These are phyloP conservation scores for Gobiocypris rarus DNA, from an alignment of 2,113 vertebrate genomes.

Conservation along the genomic window DNA sequence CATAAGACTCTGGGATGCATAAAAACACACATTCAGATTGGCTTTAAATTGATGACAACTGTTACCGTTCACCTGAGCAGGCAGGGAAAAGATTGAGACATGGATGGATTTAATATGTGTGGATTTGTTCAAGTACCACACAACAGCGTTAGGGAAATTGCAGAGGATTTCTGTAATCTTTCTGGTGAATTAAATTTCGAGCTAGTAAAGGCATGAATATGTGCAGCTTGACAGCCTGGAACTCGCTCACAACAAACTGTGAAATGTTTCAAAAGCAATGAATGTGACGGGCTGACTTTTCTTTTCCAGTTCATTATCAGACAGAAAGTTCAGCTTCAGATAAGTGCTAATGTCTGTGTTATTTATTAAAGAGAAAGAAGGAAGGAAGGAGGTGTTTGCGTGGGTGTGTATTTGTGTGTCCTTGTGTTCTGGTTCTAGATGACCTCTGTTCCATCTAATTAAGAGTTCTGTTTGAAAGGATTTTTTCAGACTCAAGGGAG, in stretches of 20 bases:
- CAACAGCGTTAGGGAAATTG: constrained; percentile 52
- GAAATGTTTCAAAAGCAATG: constrained; percentile 38
- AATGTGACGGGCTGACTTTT: background rate
- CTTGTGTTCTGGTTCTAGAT: constrained; percentile 21
- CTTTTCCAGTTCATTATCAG: constrained; percentile 21
- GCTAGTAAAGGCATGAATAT: constrained; percentile 39
- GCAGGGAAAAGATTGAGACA: constrained; percentile 43
- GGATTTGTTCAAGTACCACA: constrained; percentile 56
- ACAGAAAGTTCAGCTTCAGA: constrained; percentile 38
- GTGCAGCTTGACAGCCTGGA: constrained; percentile 19
- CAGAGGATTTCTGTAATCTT: constrained; percentile 58
- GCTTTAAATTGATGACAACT: constrained; percentile 37
- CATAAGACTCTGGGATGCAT: constrained; percentile 5
- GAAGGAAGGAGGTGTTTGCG: constrained; percentile 45
- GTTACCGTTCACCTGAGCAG: constrained; percentile 33
- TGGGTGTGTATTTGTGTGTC: constrained; percentile 32
- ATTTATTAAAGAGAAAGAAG: constrained; percentile 28
- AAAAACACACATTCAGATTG: constrained; percentile 9
- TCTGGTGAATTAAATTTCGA: constrained; percentile 47
- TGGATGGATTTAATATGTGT: constrained; percentile 56
- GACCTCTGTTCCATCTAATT: constrained; percentile 53
- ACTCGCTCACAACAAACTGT: constrained; percentile 9
- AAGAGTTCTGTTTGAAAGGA: constrained; percentile 48
- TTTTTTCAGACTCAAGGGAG: constrained; percentile 48
- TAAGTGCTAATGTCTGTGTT: constrained; percentile 26